Percentiles rank a stretch among this genome's conserved stretches.
Evolutionary conservation across 1,140 invertebrate genomes (phyloP).

Genomic region (Cyclina sinensis): DNA sequence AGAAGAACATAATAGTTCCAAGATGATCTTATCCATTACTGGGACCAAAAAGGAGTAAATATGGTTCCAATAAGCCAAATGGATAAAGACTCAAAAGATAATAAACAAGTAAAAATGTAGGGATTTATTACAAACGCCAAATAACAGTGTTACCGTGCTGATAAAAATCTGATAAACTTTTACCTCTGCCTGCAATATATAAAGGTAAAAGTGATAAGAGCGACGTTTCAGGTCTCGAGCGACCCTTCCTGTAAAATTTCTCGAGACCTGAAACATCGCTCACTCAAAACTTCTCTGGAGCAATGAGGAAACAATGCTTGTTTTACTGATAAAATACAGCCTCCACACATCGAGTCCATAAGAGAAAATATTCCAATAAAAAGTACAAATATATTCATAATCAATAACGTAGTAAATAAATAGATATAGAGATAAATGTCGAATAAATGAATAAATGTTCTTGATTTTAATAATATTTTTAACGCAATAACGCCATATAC

Average conservation of each 20-base stretch:
- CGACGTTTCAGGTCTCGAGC: too few relatives aligned
- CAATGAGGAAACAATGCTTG: conserved; percentile 8
- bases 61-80: conserved; percentile 47
- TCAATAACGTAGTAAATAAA: too few relatives aligned
- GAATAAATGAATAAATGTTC: too few relatives aligned
- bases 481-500: too few relatives aligned
- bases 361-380: neutral
- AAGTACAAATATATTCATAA: too few relatives aligned
- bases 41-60: conserved; percentile 35
- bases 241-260: conserved; percentile 37
- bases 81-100: conserved; percentile 16
- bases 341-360: neutral
- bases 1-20: conserved; percentile 12
- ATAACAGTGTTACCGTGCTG: conserved; percentile 41
- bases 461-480: too few relatives aligned
- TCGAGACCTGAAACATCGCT: conserved; percentile 19
- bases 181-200: conserved; percentile 55
- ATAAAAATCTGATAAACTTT: conserved; percentile 37
- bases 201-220: conserved; percentile 43
- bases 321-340: neutral
- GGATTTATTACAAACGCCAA: conserved; percentile 50
- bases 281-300: conserved; percentile 61
- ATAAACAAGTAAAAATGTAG: conserved; percentile 32
- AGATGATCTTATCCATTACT: conserved; percentile 24
- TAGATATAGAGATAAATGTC: too few relatives aligned